Evolutionary conservation across 2,113 vertebrate genomes (phyloP).

Genomic region (Pelecanoides urinatrix): DNA sequence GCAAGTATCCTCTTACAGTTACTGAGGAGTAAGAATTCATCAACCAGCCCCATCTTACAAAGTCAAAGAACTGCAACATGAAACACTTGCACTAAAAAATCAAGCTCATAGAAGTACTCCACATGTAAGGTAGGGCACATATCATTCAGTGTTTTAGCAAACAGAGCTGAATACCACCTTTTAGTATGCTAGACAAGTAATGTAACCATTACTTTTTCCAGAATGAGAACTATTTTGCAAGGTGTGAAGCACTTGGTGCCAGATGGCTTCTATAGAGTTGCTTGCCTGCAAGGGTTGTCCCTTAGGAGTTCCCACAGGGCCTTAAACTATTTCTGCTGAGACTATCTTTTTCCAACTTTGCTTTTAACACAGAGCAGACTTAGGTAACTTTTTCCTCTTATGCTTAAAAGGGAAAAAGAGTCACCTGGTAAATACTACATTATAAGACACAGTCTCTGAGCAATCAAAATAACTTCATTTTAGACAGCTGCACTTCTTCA

Average conservation of each 20-base stretch:
- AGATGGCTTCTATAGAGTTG: background rate
- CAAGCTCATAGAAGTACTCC: background rate
- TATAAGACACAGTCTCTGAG: background rate
- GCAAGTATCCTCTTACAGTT: background rate
- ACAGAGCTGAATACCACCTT: background rate
- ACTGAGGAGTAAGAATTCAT: background rate
- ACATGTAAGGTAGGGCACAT: accelerated
- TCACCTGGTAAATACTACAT: background rate
- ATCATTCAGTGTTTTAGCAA: background rate
- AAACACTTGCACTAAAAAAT: background rate
- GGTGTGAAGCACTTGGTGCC: background rate
- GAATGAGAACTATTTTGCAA: background rate
- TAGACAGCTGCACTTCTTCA: background rate
- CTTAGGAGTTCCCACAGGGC: background rate
- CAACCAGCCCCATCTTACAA: background rate
- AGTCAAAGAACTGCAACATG: background rate
- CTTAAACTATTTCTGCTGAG: background rate
- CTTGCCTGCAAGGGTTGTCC: background rate
- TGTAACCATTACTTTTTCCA: background rate
- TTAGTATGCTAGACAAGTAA: background rate
- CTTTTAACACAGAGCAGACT: background rate
- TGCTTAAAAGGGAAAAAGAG: background rate
- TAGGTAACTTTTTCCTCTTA: background rate
- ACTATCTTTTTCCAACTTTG: background rate
- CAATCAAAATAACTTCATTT: background rate